These are phyloP conservation scores for Pseudachorutes palmiensis DNA, from an alignment of 1,140 invertebrate genomes.

Conservation along the genomic window DNA sequence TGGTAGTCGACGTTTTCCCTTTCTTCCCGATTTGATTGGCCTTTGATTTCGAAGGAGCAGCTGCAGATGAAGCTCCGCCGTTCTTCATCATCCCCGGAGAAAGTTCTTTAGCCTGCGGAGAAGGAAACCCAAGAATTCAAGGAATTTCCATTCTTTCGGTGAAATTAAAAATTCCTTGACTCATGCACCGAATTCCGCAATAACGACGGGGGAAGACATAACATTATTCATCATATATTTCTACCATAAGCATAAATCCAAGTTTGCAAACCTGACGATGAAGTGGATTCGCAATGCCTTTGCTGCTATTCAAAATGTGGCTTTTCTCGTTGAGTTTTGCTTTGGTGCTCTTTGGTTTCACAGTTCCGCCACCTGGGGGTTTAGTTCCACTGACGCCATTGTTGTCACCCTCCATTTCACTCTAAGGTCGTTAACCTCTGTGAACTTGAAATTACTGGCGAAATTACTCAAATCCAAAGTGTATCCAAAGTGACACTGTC, in stretches of 20 bases:
- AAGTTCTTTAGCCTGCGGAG: too few relatives aligned
- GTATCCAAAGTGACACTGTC: too few relatives aligned
- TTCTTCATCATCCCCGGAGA: background rate
- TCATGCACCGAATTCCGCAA: too few relatives aligned
- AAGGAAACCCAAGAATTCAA: background rate
- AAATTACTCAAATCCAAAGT: too few relatives aligned
- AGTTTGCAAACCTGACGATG: background rate
- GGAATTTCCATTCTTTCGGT: background rate
- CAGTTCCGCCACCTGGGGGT: too few relatives aligned
- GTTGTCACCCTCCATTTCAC: background rate
- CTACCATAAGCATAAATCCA: background rate
- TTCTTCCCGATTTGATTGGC: background rate
- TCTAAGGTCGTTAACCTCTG: too few relatives aligned
- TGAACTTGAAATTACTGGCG: too few relatives aligned
- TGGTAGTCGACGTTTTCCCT: background rate
- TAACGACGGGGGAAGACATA: too few relatives aligned
- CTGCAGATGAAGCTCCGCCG: too few relatives aligned
- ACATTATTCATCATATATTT: too few relatives aligned
- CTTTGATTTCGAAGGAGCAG: too few relatives aligned
- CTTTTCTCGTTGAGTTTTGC: background rate
- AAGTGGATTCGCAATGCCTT: background rate
- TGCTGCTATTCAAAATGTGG: background rate
- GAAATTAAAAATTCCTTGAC: background rate
- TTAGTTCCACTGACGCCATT: background rate
- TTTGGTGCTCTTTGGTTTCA: background rate